A percentile compares a stretch with the other conserved stretches of the same genome.
Conservation (phyloP, 53 echinoderm and acorn worm genomes). For the Stichopus horrens region DNA sequence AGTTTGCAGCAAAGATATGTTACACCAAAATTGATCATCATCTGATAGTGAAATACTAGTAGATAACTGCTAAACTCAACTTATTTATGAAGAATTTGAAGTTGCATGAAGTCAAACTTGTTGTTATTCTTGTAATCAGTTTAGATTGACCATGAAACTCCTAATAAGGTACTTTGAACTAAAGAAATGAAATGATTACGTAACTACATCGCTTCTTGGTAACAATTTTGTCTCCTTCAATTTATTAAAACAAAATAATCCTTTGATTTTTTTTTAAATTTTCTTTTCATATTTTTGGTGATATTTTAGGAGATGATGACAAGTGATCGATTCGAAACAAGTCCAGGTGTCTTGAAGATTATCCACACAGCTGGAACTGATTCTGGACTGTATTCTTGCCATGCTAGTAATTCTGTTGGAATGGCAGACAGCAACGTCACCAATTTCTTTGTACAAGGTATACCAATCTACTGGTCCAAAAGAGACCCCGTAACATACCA, state of each 20-base stretch:
- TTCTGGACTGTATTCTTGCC: slow-evolving; percentile 33
- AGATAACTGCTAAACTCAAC: no score
- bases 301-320: slow-evolving; percentile 21
- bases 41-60: no score
- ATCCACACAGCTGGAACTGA: slow-evolving; percentile 13
- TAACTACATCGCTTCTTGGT: no score
- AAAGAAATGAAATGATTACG: no score
- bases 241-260: neutral
- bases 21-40: no score
- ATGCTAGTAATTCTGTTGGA: slow-evolving; percentile 38
- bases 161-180: no score
- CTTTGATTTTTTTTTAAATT: neutral
- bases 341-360: slow-evolving; percentile 5
- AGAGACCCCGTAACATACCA: neutral
- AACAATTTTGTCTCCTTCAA: neutral
- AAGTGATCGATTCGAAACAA: neutral
- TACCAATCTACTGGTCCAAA: neutral
- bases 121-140: no score
- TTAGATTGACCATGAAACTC: no score
- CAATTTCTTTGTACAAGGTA: slow-evolving; percentile 41
- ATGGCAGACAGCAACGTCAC: slow-evolving; percentile 1
- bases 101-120: no score
- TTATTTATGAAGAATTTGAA: no score
- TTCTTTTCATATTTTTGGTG: neutral
- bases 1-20: no score